Conservation (phyloP, 2,797 vertebrate species). For the Tauraco hartlaubi region DNA sequence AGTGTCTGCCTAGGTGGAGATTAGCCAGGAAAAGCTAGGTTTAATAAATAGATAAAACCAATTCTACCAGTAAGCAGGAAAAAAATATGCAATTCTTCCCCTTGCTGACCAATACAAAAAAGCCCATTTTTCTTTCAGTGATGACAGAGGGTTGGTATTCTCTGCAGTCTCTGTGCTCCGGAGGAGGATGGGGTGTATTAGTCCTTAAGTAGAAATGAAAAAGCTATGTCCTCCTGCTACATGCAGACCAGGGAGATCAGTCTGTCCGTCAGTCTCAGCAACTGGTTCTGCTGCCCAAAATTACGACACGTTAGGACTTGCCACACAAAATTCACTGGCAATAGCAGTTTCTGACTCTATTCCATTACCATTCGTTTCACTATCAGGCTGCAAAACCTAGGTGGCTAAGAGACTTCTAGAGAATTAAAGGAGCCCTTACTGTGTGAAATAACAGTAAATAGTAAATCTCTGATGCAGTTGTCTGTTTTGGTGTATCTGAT, state of each 20-base stretch:
- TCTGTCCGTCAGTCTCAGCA: neutral
- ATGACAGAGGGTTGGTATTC: neutral
- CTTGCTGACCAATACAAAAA: neutral
- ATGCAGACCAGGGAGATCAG: neutral
- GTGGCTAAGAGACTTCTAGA: neutral
- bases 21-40: neutral
- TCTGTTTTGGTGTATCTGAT: neutral
- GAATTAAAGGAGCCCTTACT: neutral
- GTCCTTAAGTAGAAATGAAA: neutral
- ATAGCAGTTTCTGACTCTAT: neutral
- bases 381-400: neutral
- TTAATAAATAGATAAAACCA: neutral
- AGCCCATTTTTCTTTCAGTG: neutral
- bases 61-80: neutral
- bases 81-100: neutral
- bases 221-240: neutral
- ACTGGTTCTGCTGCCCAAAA: neutral
- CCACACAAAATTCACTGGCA: neutral
- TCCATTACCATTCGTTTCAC: neutral
- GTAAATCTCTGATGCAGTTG: neutral
- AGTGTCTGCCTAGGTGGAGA: neutral
- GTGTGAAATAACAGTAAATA: neutral
- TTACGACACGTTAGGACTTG: fast-evolving
- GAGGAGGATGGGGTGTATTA: neutral
- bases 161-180: neutral